Evolutionary conservation across 2,113 vertebrate species (phyloP).

Genomic region (Eptesicus fuscus): DNA sequence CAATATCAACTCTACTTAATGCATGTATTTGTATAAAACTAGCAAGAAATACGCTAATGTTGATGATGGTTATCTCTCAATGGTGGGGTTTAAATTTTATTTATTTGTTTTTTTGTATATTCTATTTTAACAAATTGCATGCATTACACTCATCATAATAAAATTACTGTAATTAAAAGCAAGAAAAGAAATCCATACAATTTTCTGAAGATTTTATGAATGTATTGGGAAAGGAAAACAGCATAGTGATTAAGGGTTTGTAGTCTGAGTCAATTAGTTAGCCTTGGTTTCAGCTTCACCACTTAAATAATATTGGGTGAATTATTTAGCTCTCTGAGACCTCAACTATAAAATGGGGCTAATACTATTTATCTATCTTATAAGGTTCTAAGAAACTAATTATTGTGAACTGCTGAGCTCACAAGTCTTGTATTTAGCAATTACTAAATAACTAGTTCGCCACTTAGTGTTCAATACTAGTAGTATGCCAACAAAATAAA

Average conservation of each 20-base stretch:
- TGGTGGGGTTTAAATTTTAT: not conserved
- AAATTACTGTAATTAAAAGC: not conserved
- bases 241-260: not conserved
- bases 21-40: not conserved
- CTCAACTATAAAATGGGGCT: not conserved
- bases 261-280: not conserved
- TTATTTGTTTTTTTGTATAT: constrained; percentile 10
- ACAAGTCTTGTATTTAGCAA: not conserved
- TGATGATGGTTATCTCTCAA: not conserved
- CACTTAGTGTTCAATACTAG: not conserved
- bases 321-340: constrained; percentile 27
- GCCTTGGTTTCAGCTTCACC: not conserved
- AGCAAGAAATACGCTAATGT: not conserved
- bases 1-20: not conserved
- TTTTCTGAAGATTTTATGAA: constrained; percentile 30
- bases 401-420: not conserved
- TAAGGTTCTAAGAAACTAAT: not conserved
- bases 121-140: constrained; percentile 20
- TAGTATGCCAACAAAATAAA: constrained; percentile 9
- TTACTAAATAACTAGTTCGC: not conserved
- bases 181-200: not conserved
- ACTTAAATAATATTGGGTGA: not conserved
- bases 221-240: not conserved
- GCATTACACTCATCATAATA: not conserved
- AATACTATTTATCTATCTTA: not conserved